Evolutionary conservation across 2,888 invertebrate genomes (phyloP).

Genomic region (Parnassius apollo): DNA sequence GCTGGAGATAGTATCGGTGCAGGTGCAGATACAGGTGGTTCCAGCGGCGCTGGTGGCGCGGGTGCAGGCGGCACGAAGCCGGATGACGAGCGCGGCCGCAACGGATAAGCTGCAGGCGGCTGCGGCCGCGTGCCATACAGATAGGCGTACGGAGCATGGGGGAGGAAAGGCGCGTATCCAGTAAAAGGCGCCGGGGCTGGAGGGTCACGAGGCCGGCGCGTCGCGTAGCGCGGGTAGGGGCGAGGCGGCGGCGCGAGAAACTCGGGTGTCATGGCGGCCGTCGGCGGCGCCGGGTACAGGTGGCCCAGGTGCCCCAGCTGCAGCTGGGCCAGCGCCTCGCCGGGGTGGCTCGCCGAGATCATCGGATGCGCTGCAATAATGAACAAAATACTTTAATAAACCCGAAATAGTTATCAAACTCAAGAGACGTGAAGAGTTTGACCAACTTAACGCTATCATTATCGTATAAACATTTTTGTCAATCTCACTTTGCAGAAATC

Average conservation of each 20-base stretch:
- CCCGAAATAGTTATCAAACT: neutral
- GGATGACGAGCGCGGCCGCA: slow-evolving; percentile 65
- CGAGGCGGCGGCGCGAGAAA: slow-evolving; percentile 85
- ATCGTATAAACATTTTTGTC: too few relatives aligned
- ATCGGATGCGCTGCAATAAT: slow-evolving; percentile 79
- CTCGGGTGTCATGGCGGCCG: slow-evolving; percentile 79
- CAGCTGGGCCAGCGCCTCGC: slow-evolving; percentile 83
- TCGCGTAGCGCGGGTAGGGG: slow-evolving; percentile 78
- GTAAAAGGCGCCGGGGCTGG: slow-evolving; percentile 58
- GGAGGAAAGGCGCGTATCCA: slow-evolving; percentile 60
- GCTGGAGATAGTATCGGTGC: slow-evolving; percentile 60
- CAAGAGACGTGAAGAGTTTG: too few relatives aligned
- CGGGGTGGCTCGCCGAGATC: slow-evolving; percentile 85
- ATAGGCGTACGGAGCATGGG: slow-evolving; percentile 69
- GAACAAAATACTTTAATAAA: slow-evolving; percentile 13
- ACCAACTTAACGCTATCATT: too few relatives aligned
- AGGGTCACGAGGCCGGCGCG: slow-evolving; percentile 59
- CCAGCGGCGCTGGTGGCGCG: slow-evolving; percentile 60
- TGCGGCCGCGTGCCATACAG: slow-evolving; percentile 69
- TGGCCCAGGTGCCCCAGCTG: slow-evolving; percentile 80
- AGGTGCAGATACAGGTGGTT: slow-evolving; percentile 61
- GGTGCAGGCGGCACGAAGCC: slow-evolving; percentile 72
- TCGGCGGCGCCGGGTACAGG: slow-evolving; percentile 74
- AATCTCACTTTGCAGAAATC: too few relatives aligned
- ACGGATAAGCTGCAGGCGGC: slow-evolving; percentile 57